Percentiles rank a stretch among this genome's conserved stretches.
Evolutionary conservation across 2,888 invertebrate species (phyloP).

Genomic region (Ryuthela nishihirai): DNA sequence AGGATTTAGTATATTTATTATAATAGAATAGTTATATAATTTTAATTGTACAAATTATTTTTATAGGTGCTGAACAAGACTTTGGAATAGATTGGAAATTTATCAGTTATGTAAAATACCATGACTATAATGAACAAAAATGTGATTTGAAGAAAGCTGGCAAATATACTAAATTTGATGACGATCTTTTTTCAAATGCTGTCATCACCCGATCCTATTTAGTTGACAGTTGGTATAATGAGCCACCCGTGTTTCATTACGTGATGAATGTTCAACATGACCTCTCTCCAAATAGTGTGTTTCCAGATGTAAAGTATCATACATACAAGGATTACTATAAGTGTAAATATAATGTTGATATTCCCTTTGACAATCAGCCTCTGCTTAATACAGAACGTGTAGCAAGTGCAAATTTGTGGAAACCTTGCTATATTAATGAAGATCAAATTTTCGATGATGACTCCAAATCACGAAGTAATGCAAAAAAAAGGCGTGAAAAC

Average conservation of each 20-base stretch:
- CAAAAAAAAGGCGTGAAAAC: conserved; percentile 61
- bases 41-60: too few species aligned
- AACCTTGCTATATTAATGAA: conserved; percentile 85
- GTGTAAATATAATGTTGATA: conserved; percentile 79
- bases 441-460: conserved; percentile 53
- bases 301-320: conserved; percentile 74
- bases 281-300: conserved; percentile 75
- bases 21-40: too few species aligned
- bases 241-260: conserved; percentile 83
- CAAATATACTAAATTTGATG: conserved; percentile 65
- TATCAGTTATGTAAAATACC: conserved; percentile 69
- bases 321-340: conserved; percentile 93
- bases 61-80: conserved; percentile 46
- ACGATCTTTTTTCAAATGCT: conserved; percentile 82
- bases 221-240: conserved; percentile 63
- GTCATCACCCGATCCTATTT: conserved; percentile 99
- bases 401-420: conserved; percentile 85
- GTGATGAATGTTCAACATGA: conserved; percentile 93
- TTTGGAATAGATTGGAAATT: conserved; percentile 78
- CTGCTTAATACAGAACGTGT: conserved; percentile 96
- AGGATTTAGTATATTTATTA: too few species aligned
- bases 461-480: conserved; percentile 59
- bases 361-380: conserved; percentile 84
- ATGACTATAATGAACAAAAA: conserved; percentile 54
- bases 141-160: conserved; percentile 50